Evolutionary conservation across 2,797 vertebrate species (phyloP), one percentile per base, ranked within the genome.

Genomic region (Poecilia wingei): DNA sequence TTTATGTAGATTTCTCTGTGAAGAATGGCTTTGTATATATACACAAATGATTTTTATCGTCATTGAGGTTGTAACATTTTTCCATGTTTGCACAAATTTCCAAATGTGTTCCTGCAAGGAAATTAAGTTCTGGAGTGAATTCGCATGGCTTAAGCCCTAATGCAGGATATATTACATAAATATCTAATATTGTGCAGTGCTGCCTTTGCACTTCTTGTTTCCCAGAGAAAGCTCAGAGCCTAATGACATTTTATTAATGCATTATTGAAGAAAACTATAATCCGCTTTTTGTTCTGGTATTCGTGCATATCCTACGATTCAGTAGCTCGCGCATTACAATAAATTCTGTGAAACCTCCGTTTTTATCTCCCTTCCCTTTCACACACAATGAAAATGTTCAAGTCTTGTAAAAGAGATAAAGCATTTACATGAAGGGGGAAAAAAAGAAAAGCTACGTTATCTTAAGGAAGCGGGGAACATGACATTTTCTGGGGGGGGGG

Each of bases 231-330:
- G 86, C 82, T 90, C 79, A 77, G 39, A 68, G 84, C 83, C 86
- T 90, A 92, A 93, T 93, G 88, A 86, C 79, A 84, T 83, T 88
- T 79, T 88, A 92, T 91, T 87, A 91, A 91, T 93, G 72, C 77
- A 70, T 31, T 90, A 70, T 36, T 90, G 76, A 83, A 86, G 76
- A 82, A 84, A 90, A 87, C 76, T 72, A 82, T 86, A 84, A 87
- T 86, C 76, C 47, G 77, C 74, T 79, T 85, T 74, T 86, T 68
- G 73, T 73, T 88, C 73, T 76, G 31, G n/a, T 78, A 18, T 79
- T 75, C 70, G 43, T 18, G 33, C 84, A 86, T 76, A 80, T 77
- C 70, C 49, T 68, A 46, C 71, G 51, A 88, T 85, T 89, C 77
- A 84, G 53, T 74, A 53, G 71, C 57, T 66, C 83, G 80, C 33